Base-by-base conservation (phyloP, 2,888 invertebrate genomes). In the Diloba caeruleocephala region DNA sequence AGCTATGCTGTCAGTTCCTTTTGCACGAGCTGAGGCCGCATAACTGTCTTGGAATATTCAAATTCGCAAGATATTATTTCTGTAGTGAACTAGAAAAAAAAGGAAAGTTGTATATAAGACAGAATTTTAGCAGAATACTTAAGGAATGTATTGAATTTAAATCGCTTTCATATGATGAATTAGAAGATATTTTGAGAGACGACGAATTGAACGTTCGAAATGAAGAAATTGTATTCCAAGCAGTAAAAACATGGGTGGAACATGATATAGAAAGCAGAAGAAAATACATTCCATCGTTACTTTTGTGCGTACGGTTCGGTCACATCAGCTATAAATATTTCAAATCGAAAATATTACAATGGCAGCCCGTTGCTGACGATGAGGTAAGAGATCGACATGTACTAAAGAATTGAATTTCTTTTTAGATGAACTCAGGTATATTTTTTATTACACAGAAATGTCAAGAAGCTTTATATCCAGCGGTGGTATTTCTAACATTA, bases 161-260 rank as follows among this genome's bases (percentile, higher is more conserved):
- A 78, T 91, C 94, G 41, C 87, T 97, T 43, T 85, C 92, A 2
- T 89, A 89, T 37, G 94, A 95, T 36, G 96, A 96, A 75, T 81
- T 97, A 32, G 92, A 94, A 70, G 94, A 95, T 51, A 94, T 97
- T 58, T 87, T 97, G 38, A 85, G 91, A 42, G 95, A 96, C 74
- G 97, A 97, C 76, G 95, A 96, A 75, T 85, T 97, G 38, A 97
- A 97, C 84, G 95, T 96, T 13, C 94, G 94, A 55, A 95, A 94
- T 69, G 97, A 97, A 88, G 96, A 96, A 84, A 92, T 95, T 50
- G 96, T 96, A 29, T 97, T 96, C 84, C 95, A 96, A 81, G 96
- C 96, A 2, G 93, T 96, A 10, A 94, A 95, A 81, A 94, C 93
- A 38, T 97, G 97, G 97, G 89, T 96, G 17, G 95, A 95, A 72